Base-by-base conservation (phyloP, 2,797 vertebrate genomes). In the Schizopygopsis pylzovi region DNA sequence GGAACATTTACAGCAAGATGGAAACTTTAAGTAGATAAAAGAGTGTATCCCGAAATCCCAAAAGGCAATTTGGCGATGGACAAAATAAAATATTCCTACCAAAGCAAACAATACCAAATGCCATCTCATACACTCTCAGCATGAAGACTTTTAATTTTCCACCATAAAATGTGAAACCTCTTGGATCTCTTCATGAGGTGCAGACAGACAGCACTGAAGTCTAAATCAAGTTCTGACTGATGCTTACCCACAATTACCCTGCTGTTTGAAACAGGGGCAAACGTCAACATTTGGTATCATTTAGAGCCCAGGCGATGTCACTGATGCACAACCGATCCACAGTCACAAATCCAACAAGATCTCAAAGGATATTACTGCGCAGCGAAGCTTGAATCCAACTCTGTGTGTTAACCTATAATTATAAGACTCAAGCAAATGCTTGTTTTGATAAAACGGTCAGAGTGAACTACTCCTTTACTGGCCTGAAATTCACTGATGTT, bases 281-380 rank as follows among this genome's bases (percentile, higher is more conserved):
- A 82, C 84, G 81, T 81, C 81, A 90, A 90, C 89, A 90, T 90
- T 90, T 87, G 87, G 89, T 86, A 90, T 89, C 86, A 89, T 90
- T 90, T 90, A 90, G 63, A 86, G 84, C 59, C 87, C 87, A 70
- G 43, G 61, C 87, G 84, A 84, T 82, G 87, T 79, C 89, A 90
- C 79, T 86, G 87, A 89, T 87, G 89, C 89, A 86, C 87, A 86
- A 88, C 87, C 89, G 77, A 80, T 80, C 77, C 78, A 84, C 79
- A 86, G 87, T 87, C 87, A 87, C 87, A 87, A 86, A 90, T 90
- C 89, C 89, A 85, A 65, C 87, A 80, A 90, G 86, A 86, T 87
- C 89, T 90, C 87, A 86, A 72, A 87, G 88, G 84, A 90, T 88
- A 87, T 87, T 86, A 86, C 86, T 41, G 75, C 4, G 22, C 85